phyloP scores from a whole-genome alignment of 2,888 invertebrate genomes.

The Tyria jacobaeae region DNA sequence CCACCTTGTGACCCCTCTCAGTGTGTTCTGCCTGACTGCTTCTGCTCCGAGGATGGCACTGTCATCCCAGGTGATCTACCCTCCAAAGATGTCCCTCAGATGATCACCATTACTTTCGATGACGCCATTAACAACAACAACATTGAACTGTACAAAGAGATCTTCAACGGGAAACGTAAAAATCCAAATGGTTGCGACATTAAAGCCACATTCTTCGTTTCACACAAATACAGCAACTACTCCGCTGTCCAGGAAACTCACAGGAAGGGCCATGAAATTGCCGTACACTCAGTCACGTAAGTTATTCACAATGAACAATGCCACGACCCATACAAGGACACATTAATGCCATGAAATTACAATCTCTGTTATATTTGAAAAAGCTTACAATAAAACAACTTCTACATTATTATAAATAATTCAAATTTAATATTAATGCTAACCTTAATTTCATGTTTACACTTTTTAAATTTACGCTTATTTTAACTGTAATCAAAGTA shows the following conservation, averaged over 20 bases:
- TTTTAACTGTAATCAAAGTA: no score
- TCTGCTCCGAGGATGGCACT: slow-evolving; percentile 97
- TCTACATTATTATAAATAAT: neutral
- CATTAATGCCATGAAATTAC: neutral
- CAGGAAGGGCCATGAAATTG: slow-evolving; percentile 96
- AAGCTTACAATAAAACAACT: neutral
- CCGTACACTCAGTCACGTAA: slow-evolving; percentile 97
- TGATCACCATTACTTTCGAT: slow-evolving; percentile 97
- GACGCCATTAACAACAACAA: slow-evolving; percentile 98
- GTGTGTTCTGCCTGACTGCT: slow-evolving; percentile 96
- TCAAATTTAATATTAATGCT: neutral
- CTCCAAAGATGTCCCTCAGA: slow-evolving; percentile 95
- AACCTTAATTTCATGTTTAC: no score
- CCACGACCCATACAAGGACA: neutral
- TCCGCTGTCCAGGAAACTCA: slow-evolving; percentile 97
- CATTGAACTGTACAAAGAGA: slow-evolving; percentile 96
- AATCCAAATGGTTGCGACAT: slow-evolving; percentile 98
- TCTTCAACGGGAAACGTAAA: slow-evolving; percentile 95
- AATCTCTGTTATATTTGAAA: neutral
- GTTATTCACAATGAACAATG: slow-evolving; percentile 56
- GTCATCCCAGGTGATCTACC: slow-evolving; percentile 94
- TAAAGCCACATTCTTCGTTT: slow-evolving; percentile 96
- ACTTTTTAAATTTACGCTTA: no score
- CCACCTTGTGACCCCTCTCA: slow-evolving; percentile 95
- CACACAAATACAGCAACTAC: slow-evolving; percentile 97